Conservation (phyloP, 1,140 invertebrate species). For the Neuroterus valhalla region DNA sequence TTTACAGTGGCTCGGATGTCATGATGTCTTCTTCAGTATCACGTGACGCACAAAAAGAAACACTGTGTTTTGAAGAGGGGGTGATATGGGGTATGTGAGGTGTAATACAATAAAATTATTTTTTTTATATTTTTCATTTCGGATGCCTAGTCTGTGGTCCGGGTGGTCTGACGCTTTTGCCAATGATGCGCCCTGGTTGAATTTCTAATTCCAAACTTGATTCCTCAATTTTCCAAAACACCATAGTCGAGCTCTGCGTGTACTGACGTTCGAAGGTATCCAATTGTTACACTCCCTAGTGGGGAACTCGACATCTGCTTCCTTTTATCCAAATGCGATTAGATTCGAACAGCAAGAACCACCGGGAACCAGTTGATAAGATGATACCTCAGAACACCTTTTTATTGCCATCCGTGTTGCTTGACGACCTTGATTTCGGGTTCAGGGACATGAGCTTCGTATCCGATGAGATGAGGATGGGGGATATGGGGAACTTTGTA, state of each 20-base stretch:
- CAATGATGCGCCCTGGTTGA: constrained; percentile 9
- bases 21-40: constrained; percentile 61
- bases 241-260: too few relatives aligned
- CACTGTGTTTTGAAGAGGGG: constrained; percentile 38
- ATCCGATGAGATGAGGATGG: constrained; percentile 68
- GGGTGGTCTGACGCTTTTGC: constrained; percentile 39
- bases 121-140: constrained; percentile 44
- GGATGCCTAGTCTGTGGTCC: constrained; percentile 51
- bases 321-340: constrained; percentile 19
- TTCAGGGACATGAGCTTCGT: constrained; percentile 61
- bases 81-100: constrained; percentile 38
- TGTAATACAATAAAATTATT: constrained; percentile 31
- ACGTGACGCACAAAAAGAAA: constrained; percentile 62
- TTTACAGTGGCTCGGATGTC: constrained; percentile 51
- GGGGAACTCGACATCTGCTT: neutral
- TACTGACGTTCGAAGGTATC: too few relatives aligned
- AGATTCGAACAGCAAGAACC: constrained; percentile 44
- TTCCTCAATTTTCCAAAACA: neutral
- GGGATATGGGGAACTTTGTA: constrained; percentile 56
- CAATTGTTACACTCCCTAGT: neutral
- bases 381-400: constrained; percentile 38
- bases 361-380: constrained; percentile 55
- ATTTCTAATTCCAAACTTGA: constrained; percentile 4
- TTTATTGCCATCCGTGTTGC: constrained; percentile 59
- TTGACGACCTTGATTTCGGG: constrained; percentile 63